Percentiles rank a stretch among this genome's conserved stretches.
Conservation (phyloP, 2,888 invertebrate species). For the Agrilus cyanescens region DNA sequence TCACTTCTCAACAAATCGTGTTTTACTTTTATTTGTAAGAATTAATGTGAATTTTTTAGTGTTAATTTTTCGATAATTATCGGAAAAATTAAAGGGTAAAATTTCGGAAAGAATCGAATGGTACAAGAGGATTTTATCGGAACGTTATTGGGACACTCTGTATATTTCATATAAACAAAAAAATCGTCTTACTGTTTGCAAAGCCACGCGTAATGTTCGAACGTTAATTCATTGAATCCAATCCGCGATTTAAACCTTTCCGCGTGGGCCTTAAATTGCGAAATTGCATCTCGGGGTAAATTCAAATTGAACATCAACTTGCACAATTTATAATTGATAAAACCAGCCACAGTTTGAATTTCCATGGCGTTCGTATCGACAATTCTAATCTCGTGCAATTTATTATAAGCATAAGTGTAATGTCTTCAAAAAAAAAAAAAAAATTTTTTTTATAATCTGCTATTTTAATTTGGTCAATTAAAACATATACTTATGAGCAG, state of each 20-base stretch:
- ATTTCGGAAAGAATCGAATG: not conserved
- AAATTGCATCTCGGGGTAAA: slow-evolving; percentile 86
- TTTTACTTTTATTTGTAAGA: too few relatives aligned
- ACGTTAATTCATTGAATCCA: slow-evolving; percentile 74
- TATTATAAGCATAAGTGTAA: slow-evolving; percentile 81
- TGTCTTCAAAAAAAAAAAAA: slow-evolving; percentile 44
- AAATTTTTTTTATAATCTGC: not conserved
- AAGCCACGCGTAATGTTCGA: slow-evolving; percentile 95
- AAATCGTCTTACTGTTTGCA: slow-evolving; percentile 66
- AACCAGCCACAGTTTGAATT: slow-evolving; percentile 88
- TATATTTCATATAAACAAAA: not conserved
- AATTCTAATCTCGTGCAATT: slow-evolving; percentile 76
- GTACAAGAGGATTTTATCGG: not conserved
- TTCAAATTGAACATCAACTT: slow-evolving; percentile 79
- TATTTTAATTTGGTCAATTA: not conserved
- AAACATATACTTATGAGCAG: slow-evolving; percentile 63
- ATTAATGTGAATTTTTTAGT: not conserved
- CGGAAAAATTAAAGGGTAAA: not conserved
- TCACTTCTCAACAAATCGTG: too few relatives aligned
- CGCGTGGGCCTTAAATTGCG: slow-evolving; percentile 84
- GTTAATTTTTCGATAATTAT: not conserved
- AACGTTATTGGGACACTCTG: not conserved
- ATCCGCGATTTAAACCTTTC: slow-evolving; percentile 74
- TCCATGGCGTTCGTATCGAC: slow-evolving; percentile 87
- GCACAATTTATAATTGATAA: slow-evolving; percentile 92